Percentiles rank a stretch among this genome's conserved stretches.
These are phyloP conservation scores for Tapera naevia DNA, from an alignment of 2,797 vertebrate genomes.

Conservation along the genomic window DNA sequence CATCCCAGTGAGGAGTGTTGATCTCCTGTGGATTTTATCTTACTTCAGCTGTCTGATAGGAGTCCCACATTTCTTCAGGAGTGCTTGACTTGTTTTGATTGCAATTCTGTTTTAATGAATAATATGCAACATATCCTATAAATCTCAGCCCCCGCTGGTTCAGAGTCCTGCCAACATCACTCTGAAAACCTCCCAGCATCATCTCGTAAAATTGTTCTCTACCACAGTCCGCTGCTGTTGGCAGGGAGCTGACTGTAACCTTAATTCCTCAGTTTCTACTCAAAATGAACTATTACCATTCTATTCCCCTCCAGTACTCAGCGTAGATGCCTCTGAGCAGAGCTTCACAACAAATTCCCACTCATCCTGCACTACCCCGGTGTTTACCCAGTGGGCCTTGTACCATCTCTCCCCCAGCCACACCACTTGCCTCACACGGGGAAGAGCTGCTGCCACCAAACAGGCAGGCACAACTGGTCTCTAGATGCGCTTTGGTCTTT, in stretches of 20 bases:
- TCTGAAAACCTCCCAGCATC: neutral
- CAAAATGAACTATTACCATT: neutral
- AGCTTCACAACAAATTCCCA: neutral
- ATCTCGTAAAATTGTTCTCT: neutral
- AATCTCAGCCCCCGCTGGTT: neutral
- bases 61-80: neutral
- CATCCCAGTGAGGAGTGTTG: neutral
- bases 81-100: neutral
- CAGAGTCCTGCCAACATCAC: neutral
- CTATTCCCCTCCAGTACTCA: neutral
- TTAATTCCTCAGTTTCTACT: neutral
- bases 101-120: neutral
- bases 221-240: neutral
- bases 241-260: neutral
- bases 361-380: neutral
- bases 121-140: neutral
- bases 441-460: neutral
- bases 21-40: neutral
- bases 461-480: neutral
- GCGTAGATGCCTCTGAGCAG: neutral
- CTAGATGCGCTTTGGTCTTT: neutral
- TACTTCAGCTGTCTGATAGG: neutral
- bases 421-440: accelerated
- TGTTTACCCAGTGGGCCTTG: neutral
- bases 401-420: neutral